Evolutionary conservation across 2,797 vertebrate species (phyloP).

Genomic region (Lerista edwardsae): DNA sequence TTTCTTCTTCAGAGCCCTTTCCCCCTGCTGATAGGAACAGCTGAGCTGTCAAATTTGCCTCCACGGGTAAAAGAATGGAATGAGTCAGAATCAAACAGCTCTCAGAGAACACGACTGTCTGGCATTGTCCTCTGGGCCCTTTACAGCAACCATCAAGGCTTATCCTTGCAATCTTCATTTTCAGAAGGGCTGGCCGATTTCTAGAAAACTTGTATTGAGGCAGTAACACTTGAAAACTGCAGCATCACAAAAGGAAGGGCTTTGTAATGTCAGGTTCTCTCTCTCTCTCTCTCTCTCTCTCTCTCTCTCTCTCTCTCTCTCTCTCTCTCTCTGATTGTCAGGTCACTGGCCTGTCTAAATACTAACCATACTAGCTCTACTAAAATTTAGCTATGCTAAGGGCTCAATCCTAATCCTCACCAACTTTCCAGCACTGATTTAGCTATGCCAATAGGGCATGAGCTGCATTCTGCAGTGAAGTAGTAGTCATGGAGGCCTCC

Average conservation of each 20-base stretch:
- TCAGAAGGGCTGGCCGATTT: conserved; percentile 10
- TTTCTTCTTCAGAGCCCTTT: conserved; percentile 9
- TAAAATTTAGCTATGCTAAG: neutral
- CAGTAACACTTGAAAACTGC: neutral
- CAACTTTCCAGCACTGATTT: no score
- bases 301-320: neutral
- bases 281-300: neutral
- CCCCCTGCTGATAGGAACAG: conserved; percentile 27
- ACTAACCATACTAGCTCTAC: no score
- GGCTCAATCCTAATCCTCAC: no score
- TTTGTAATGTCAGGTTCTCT: neutral
- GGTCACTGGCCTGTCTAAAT: neutral
- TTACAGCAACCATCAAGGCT: neutral
- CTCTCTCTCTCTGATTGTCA: no score
- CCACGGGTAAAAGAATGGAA: conserved; percentile 27
- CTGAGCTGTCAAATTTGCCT: conserved; percentile 47
- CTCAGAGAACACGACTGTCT: conserved; percentile 31
- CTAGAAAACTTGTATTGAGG: conserved; percentile 4
- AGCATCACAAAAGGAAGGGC: neutral
- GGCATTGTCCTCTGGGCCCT: conserved; percentile 8
- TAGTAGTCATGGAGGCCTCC: no score
- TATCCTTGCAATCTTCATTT: conserved; percentile 28
- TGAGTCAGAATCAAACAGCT: conserved; percentile 33
- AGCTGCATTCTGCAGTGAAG: no score
- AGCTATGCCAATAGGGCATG: no score